Evolutionary conservation across 2,797 vertebrate species (phyloP), one percentile per base, ranked within the genome.

Genomic region (Microcaecilia unicolor): DNA sequence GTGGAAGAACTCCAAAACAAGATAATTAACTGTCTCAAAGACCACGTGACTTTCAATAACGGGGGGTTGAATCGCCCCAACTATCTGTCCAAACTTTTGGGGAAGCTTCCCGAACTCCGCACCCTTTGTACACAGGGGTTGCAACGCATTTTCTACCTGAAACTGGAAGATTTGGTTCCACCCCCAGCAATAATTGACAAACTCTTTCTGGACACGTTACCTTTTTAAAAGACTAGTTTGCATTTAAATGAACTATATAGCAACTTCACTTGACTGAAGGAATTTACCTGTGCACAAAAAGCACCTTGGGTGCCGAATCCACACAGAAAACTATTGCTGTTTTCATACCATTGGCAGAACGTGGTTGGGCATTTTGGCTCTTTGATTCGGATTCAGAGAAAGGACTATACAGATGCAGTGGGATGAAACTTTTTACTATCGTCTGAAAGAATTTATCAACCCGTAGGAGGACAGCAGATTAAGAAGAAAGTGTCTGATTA

Each of bases 131-230:
- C 93, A 21, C 96, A 99, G 77, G 96, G 96, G 70, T 87, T 99
- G 67, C 96, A 99, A 68, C 95, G 96, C 75, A 99, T 99, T 83
- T 99, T 99, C 86, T 99, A 99, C 84, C 80, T 99, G 77, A 98
- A 98, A 80, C 86, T 98, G 67, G 96, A 99, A 67, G 96, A 99
- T 47, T 85, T 99, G 74, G 95, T 99, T 64, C 96, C 96, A 44
- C 96, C 96, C 21, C 96, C 96, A 53, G 93, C 95, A 86, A 98
- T 98, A 84, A 98, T 99, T 51, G 96, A 99, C 86, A 98, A 98
- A 85, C 91, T 98, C 58, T 98, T 98, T 36, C 88, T 98, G 79
- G 96, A 99, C 84, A 99, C 96, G 36, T 80, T 99, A 64, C 96
- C 96, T 75, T 99, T 99, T 70, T 99, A 91, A n/a, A n/a, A 95